A percentile compares a stretch with the other conserved stretches of the same genome.
phyloP scores from a whole-genome alignment of 2,113 vertebrate species.

The Zosterops japonicus region DNA sequence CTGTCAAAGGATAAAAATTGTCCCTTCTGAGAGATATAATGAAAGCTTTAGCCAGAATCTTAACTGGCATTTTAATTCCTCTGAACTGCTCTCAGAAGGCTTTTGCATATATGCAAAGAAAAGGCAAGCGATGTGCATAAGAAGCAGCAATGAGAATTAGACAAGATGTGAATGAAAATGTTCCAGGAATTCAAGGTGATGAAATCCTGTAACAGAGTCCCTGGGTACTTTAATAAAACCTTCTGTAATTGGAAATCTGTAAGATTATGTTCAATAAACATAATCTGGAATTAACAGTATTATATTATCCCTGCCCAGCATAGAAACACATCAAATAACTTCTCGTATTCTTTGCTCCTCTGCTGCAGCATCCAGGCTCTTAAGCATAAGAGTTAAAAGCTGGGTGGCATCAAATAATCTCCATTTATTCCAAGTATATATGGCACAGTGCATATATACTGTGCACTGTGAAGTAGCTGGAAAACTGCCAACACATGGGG shows the following conservation, averaged over 20 bases:
- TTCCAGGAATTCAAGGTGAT: not conserved
- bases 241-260: not conserved
- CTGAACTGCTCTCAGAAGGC: not conserved
- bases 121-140: not conserved
- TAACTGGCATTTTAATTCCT: not conserved
- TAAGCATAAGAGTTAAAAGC: not conserved
- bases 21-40: not conserved
- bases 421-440: not conserved
- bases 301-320: not conserved
- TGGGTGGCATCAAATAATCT: not conserved
- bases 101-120: not conserved
- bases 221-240: not conserved
- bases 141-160: not conserved
- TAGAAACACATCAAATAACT: not conserved
- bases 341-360: not conserved
- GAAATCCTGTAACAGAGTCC: not conserved
- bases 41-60: not conserved
- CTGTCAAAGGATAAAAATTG: not conserved
- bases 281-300: not conserved
- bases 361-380: not conserved
- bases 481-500: not conserved
- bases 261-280: not conserved
- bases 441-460: not conserved
- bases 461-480: not conserved
- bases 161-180: not conserved